Evolutionary conservation across 2,113 vertebrate species (phyloP).

Genomic region (Fulica atra): DNA sequence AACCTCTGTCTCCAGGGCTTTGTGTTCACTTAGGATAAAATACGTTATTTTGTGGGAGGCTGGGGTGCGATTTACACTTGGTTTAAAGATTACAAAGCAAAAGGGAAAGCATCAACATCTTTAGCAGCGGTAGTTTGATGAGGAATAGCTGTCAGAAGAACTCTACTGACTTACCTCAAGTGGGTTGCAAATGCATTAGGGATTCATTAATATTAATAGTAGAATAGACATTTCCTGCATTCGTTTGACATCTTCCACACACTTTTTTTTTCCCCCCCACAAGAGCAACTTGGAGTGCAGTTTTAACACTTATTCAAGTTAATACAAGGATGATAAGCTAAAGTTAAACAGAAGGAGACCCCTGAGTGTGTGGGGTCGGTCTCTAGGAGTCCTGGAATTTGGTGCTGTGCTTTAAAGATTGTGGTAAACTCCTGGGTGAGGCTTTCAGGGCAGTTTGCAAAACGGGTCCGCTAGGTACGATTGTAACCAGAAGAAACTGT

Average conservation of each 20-base stretch:
- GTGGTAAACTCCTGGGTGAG: neutral
- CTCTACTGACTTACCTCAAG: conserved; percentile 45
- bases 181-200: conserved; percentile 53
- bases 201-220: conserved; percentile 66
- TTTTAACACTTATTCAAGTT: conserved; percentile 47
- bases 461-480: neutral
- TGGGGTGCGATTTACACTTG: conserved; percentile 39
- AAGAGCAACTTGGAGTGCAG: conserved; percentile 1
- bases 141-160: conserved; percentile 46
- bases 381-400: conserved; percentile 56
- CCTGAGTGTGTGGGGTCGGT: conserved; percentile 51
- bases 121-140: conserved; percentile 20
- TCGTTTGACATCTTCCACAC: conserved; percentile 15
- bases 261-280: too few species aligned
- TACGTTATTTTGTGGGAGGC: conserved; percentile 27
- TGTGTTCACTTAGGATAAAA: conserved; percentile 43
- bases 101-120: conserved; percentile 62
- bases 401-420: conserved; percentile 2
- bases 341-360: conserved; percentile 59
- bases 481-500: neutral
- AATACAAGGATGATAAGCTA: conserved; percentile 32
- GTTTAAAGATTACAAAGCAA: conserved; percentile 51
- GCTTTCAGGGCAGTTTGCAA: neutral
- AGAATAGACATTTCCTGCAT: conserved; percentile 51
- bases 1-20: conserved; percentile 42